Conservation (phyloP, 2,113 vertebrate genomes). For the Hydrolagus affinis region DNA sequence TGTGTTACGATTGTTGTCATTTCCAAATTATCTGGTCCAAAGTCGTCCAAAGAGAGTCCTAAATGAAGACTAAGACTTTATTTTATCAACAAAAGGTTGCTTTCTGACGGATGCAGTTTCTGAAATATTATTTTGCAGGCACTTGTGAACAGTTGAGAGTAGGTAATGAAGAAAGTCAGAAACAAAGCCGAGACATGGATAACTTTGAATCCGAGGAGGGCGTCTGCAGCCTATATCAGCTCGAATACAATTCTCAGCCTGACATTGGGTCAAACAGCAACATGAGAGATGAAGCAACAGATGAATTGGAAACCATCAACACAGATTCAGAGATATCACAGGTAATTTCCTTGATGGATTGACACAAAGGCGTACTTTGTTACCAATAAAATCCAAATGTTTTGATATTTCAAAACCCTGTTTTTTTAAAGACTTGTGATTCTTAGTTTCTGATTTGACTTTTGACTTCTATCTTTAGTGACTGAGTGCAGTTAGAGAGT, state of each 20-base stretch:
- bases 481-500: too few relatives aligned
- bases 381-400: background rate
- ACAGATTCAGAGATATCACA: constrained; percentile 19
- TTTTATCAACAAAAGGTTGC: background rate
- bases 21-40: too few relatives aligned
- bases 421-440: background rate
- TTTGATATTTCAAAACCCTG: background rate
- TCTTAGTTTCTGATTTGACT: too few relatives aligned
- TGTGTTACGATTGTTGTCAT: too few relatives aligned
- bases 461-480: too few relatives aligned
- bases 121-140: constrained; percentile 5
- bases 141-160: background rate
- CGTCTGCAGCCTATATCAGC: background rate
- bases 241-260: background rate
- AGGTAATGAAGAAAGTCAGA: background rate
- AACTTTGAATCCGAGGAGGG: background rate
- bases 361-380: background rate
- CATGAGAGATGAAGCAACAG: background rate
- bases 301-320: background rate
- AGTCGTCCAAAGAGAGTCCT: too few relatives aligned
- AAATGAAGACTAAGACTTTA: too few relatives aligned
- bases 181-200: background rate
- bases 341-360: background rate
- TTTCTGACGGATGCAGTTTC: background rate
- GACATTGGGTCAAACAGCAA: background rate